phyloP scores from a whole-genome alignment of 2,797 vertebrate species.

The Ctenosaura bakeri region DNA sequence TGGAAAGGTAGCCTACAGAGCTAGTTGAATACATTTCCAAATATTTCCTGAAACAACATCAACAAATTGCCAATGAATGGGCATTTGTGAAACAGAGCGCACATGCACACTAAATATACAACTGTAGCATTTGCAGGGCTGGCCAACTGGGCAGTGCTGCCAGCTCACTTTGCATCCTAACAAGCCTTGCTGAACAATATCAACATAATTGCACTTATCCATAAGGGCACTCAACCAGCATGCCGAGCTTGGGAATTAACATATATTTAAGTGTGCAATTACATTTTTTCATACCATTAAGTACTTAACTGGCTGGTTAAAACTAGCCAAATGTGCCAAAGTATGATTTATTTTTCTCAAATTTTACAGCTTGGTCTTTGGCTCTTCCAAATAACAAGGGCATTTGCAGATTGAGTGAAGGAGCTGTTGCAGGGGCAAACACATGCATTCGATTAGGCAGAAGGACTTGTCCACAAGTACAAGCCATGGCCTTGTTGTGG shows the following conservation, averaged over 20 bases:
- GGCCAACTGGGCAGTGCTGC: constrained; percentile 44
- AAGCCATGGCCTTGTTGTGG: not conserved
- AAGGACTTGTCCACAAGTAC: not conserved
- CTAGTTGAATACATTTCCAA: not conserved
- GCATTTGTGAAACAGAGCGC: constrained; percentile 40
- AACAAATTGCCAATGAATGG: constrained; percentile 34
- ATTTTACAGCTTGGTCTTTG: constrained; percentile 53
- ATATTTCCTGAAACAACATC: constrained; percentile 31
- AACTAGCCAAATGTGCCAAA: constrained; percentile 32
- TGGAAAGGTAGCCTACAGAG: not conserved
- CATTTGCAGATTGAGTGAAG: not conserved
- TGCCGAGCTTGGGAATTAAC: constrained; percentile 63
- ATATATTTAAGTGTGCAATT: constrained; percentile 49
- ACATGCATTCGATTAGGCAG: not conserved
- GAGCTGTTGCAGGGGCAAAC: not conserved
- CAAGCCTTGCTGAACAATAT: constrained; percentile 37
- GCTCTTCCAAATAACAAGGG: constrained; percentile 33
- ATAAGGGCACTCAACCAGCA: constrained; percentile 47
- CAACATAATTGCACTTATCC: constrained; percentile 44
- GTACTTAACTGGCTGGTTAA: constrained; percentile 64
- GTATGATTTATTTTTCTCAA: constrained; percentile 61
- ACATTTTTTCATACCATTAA: constrained; percentile 66
- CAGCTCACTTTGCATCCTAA: constrained; percentile 45
- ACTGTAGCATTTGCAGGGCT: constrained; percentile 32
- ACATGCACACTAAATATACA: constrained; percentile 46